Conservation (phyloP, 1,140 invertebrate genomes). For the Hormaphis cornu region DNA sequence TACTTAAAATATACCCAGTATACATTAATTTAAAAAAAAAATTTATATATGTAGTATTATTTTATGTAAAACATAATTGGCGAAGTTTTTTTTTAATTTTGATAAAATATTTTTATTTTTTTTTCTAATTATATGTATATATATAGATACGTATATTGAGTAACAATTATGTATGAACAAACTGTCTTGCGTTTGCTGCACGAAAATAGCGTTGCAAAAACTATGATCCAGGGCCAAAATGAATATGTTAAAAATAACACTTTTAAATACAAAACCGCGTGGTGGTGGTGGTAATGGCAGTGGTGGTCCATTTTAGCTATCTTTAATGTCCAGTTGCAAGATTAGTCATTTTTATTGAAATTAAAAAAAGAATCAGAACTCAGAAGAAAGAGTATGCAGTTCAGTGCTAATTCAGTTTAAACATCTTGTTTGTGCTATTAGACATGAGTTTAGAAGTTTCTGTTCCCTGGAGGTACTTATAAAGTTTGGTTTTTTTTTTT, state of each 20-base stretch:
- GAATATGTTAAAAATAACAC: conserved; percentile 27
- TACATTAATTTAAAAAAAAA: too few species aligned
- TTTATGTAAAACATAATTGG: too few species aligned
- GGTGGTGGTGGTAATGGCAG: background rate
- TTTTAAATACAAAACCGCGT: conserved; percentile 2
- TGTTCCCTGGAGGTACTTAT: conserved; percentile 6
- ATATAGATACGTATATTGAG: background rate
- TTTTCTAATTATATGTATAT: background rate
- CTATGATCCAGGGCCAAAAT: conserved; percentile 4
- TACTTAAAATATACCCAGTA: too few species aligned
- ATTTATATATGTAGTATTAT: too few species aligned
- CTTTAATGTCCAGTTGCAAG: conserved; percentile 18
- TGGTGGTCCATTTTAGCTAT: conserved; percentile 23
- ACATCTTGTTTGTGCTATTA: background rate
- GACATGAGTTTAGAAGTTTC: conserved; percentile 18
- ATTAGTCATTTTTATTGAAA: conserved; percentile 27
- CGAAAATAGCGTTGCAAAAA: conserved; percentile 30
- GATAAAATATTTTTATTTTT: too few species aligned
- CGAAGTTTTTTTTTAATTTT: too few species aligned
- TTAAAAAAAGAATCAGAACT: background rate
- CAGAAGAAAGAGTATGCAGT: conserved; percentile 16
- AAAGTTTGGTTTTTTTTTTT: background rate
- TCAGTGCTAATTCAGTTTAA: conserved; percentile 21
- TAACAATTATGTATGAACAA: conserved; percentile 5
- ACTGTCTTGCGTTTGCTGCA: background rate